These are phyloP conservation scores for Carposina sasakii DNA, from an alignment of 1,140 invertebrate genomes.

Conservation along the genomic window DNA sequence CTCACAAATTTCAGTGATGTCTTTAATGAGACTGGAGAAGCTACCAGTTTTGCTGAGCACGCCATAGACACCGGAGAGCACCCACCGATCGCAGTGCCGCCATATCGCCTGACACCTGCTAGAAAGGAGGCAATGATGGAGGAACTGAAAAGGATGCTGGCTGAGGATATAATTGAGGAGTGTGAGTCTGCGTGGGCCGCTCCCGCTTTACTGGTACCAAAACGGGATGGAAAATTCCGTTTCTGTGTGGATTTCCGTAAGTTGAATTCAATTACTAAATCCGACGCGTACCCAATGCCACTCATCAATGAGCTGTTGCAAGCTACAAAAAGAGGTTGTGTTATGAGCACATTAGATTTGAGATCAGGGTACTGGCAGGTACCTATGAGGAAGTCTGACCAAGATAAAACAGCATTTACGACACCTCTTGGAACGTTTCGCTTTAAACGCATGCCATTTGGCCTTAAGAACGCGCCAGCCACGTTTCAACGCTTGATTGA, in stretches of 20 bases:
- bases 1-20: not conserved
- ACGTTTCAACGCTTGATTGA: conserved; percentile 54
- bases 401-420: conserved; percentile 57
- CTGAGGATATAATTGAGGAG: conserved; percentile 44
- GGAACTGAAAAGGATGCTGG: conserved; percentile 26
- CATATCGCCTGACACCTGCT: not conserved
- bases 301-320: conserved; percentile 49
- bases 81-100: not conserved
- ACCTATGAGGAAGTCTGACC: too few species aligned
- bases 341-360: conserved; percentile 43
- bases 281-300: too few species aligned
- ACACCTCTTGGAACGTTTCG: too few species aligned
- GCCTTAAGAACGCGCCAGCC: too few species aligned
- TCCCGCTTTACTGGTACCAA: conserved; percentile 67
- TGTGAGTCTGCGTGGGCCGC: conserved; percentile 57
- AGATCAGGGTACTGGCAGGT: conserved; percentile 36
- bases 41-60: not conserved
- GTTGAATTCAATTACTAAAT: conserved; percentile 47
- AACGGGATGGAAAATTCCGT: conserved; percentile 37
- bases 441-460: too few species aligned
- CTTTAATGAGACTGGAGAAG: not conserved
- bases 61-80: not conserved
- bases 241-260: conserved; percentile 52
- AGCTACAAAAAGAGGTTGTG: conserved; percentile 18
- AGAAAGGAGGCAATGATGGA: conserved; percentile 10